Evolutionary conservation across 2,113 vertebrate genomes (phyloP).

Genomic region (Nansenia antarctica): DNA sequence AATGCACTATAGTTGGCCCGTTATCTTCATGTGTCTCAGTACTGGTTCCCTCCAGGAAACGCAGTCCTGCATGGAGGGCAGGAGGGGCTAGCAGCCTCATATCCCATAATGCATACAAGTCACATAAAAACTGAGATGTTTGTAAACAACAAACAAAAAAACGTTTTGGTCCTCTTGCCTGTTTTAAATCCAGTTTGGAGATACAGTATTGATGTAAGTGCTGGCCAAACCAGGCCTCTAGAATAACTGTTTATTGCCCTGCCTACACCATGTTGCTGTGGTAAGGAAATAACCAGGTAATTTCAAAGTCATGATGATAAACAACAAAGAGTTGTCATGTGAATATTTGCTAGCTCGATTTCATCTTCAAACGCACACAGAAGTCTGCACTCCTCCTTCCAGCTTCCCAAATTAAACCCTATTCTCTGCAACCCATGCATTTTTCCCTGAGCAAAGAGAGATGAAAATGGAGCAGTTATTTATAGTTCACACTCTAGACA

Average conservation of each 20-base stretch:
- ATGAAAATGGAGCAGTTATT: slow-evolving; percentile 9
- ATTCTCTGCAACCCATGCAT: slow-evolving; percentile 15
- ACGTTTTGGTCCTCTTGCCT: slow-evolving; percentile 10
- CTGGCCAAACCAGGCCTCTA: slow-evolving; percentile 1
- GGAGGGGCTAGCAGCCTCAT: not conserved
- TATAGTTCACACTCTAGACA: not conserved
- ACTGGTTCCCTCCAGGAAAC: slow-evolving; percentile 4
- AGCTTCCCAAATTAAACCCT: slow-evolving; percentile 10
- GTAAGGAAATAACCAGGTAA: slow-evolving; percentile 8
- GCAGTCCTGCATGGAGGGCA: not conserved
- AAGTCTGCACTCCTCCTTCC: not conserved
- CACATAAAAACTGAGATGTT: slow-evolving; percentile 29
- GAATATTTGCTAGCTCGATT: slow-evolving; percentile 2
- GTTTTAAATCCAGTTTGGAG: not conserved
- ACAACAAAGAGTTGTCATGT: slow-evolving; percentile 7
- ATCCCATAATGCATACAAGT: slow-evolving; percentile 16
- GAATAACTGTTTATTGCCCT: not conserved
- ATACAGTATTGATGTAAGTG: not conserved
- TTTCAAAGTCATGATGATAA: slow-evolving; percentile 2
- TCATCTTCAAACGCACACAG: slow-evolving; percentile 14
- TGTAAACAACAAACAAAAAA: not conserved
- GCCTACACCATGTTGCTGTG: not conserved
- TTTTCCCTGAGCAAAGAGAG: slow-evolving; percentile 1
- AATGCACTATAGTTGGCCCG: not conserved
- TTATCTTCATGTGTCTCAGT: slow-evolving; percentile 9